Base-by-base conservation (phyloP, 2,113 vertebrate genomes). In the Prietella phreatophila region DNA sequence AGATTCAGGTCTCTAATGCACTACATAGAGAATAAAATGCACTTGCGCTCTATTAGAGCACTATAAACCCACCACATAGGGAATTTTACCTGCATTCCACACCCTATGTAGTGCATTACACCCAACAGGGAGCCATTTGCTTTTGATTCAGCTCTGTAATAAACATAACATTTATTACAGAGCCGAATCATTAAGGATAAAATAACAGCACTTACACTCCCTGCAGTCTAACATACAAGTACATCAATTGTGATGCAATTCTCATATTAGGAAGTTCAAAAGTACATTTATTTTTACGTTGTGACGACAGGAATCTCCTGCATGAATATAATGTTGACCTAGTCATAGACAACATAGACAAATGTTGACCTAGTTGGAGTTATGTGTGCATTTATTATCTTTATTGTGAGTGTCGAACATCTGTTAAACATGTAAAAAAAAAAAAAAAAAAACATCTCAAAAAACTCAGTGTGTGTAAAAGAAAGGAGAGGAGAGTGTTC, bases 291-390 rank as follows among this genome's bases (percentile, higher is more conserved):
- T 79, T 79, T 79, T 53, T 79, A 50, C 25, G 20, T 50, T 50
- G 22, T 78, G 56, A 63, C 5, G 39, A 67, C 55, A 75, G 87
- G 36, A 71, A 80, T 80, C 15, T 55, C 76, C 27, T 90, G 86
- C 86, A 88, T 90, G 89, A 88, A 79, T 5, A 27, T 76, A 30
- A 33, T 73, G 71, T 81, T 63, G 85, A 71, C 39, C 67, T 25
- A 56, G 50, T 78, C 17, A 20, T 42, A 2, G 47, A 8, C 47
- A 47, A 47, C 47, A 9, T 47, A 47, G 47, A 50, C 47, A 17
- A 71, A 81, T 82, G 36, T 65, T n/a, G 39, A 20, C n/a, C 22
- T n/a, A 55, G 22, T 17, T 55, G 25, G 53, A 71, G 73, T 87
- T n/a, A 22, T 53, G n/a, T 67, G 42, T 86, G 75, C 30, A 27